Conservation (phyloP, 92 coral and sea anemone species). For the Epizoanthus ramosus region DNA sequence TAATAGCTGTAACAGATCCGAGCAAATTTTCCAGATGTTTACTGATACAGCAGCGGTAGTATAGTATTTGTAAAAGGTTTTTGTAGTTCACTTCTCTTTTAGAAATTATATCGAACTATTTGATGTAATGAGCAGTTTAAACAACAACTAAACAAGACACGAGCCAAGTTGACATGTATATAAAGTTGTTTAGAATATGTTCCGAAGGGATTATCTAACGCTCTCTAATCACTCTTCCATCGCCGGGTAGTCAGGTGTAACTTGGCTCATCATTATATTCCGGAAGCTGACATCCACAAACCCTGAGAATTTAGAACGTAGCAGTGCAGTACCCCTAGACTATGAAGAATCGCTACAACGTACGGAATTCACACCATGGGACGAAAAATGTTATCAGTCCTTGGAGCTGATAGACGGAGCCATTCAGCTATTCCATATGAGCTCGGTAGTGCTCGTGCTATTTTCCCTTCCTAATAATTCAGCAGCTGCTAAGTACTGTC, state of each 20-base stretch:
- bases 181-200: not conserved
- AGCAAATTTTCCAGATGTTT: slow-evolving; percentile 10
- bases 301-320: not conserved
- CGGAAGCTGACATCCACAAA: slow-evolving; percentile 24
- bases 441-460: not conserved
- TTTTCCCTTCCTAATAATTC: not conserved
- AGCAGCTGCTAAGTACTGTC: not conserved
- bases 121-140: too few species aligned
- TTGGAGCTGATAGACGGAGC: not conserved
- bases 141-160: too few species aligned
- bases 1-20: slow-evolving; percentile 12
- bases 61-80: not conserved
- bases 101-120: too few species aligned
- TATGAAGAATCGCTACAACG: slow-evolving; percentile 17
- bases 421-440: not conserved
- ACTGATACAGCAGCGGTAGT: too few species aligned
- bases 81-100: not conserved
- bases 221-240: not conserved
- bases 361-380: slow-evolving; percentile 37
- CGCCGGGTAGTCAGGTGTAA: not conserved
- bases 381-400: slow-evolving; percentile 2
- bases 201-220: not conserved
- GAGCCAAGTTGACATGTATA: not conserved
- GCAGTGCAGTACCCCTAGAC: not conserved
- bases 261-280: slow-evolving; percentile 1